phyloP scores from a whole-genome alignment of 2,888 invertebrate genomes.

The Andrena chrysosceles region DNA sequence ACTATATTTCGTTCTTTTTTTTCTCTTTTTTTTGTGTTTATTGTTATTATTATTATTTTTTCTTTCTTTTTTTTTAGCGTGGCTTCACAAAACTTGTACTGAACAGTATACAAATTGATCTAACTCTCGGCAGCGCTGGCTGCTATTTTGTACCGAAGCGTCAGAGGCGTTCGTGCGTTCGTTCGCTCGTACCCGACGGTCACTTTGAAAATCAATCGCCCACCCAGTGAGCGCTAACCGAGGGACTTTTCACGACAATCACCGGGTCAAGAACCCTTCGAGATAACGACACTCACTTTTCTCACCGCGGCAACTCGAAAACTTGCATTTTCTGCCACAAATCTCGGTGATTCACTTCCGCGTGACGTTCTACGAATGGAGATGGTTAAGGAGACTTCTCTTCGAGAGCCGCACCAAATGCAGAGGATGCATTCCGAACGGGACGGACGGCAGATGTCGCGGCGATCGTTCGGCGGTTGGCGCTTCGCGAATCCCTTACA shows the following conservation, averaged over 20 bases:
- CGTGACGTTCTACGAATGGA: slow-evolving; percentile 71
- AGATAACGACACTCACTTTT: slow-evolving; percentile 78
- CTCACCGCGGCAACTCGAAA: slow-evolving; percentile 74
- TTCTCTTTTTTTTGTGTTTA: neutral
- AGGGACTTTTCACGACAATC: slow-evolving; percentile 61
- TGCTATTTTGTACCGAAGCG: slow-evolving; percentile 56
- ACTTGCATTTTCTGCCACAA: slow-evolving; percentile 73
- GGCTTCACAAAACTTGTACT: slow-evolving; percentile 63
- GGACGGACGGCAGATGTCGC: slow-evolving; percentile 49
- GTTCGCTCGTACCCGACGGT: slow-evolving; percentile 36
- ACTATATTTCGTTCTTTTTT: slow-evolving; percentile 39
- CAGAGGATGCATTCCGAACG: slow-evolving; percentile 60
- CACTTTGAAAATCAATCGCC: slow-evolving; percentile 71
- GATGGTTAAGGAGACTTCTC: slow-evolving; percentile 58
- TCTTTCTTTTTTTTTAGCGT: slow-evolving; percentile 39
- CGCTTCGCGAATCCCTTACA: slow-evolving; percentile 9
- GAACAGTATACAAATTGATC: slow-evolving; percentile 45
- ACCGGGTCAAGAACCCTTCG: slow-evolving; percentile 57
- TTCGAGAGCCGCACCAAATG: slow-evolving; percentile 56
- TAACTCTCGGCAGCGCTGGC: slow-evolving; percentile 48
- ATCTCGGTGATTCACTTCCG: slow-evolving; percentile 70
- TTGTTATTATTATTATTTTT: slow-evolving; percentile 4
- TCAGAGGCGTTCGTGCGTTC: slow-evolving; percentile 58
- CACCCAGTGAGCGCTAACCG: slow-evolving; percentile 62
- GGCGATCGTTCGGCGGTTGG: neutral